Base-by-base conservation (phyloP, 35 echinoderm and acorn worm species). In the Eucidaris tribuloides region DNA sequence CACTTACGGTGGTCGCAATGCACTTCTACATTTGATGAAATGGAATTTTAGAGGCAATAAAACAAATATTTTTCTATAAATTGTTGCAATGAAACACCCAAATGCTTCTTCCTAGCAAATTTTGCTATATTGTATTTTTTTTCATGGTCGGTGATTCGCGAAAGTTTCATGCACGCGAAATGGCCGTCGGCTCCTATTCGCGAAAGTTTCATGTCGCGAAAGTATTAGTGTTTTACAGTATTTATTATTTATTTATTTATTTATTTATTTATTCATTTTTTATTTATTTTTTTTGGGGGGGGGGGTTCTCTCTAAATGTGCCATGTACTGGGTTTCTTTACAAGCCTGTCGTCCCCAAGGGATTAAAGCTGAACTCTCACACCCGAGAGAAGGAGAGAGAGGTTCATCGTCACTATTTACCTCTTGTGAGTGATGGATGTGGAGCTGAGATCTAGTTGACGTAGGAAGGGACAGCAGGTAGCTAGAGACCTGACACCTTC, bases 371-470 rank as follows among this genome's bases (percentile, higher is more conserved):
- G 55, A 79, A 25, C 4, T 14, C 15, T 5, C 41, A 28, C 22
- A 2, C 34, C 62, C 1, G 29, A 13, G n/a, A n/a, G n/a, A n/a
- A n/a, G n/a, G n/a, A n/a, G n/a, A n/a, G n/a, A n/a, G n/a, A n/a
- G n/a, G n/a, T n/a, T 13, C 24, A 4, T 19, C 11, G 23, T 27
- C 9, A 63, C 5, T 1, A 25, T 20, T 13, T 72, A 90, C 96
- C 96, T 99, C 86, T 90, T 99, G 31, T 92, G 65, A 17, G 92
- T 87, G 20, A 93, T 85, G 19, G 80, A 77, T 27, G 96, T 99
- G 2, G 90, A 99, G 64, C 96, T 99, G 18, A 99, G 39, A 34
- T 91, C 91, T 15, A 99, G 70, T 15, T 64, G 45, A 3, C 46
- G 46, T 22, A 99, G 61, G 18, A 84, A 54, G 19, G 81, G 87